A percentile compares a stretch with the other conserved stretches of the same genome.
Evolutionary conservation across 2,113 vertebrate species (phyloP).

Genomic region (Diphyllodes magnificus): DNA sequence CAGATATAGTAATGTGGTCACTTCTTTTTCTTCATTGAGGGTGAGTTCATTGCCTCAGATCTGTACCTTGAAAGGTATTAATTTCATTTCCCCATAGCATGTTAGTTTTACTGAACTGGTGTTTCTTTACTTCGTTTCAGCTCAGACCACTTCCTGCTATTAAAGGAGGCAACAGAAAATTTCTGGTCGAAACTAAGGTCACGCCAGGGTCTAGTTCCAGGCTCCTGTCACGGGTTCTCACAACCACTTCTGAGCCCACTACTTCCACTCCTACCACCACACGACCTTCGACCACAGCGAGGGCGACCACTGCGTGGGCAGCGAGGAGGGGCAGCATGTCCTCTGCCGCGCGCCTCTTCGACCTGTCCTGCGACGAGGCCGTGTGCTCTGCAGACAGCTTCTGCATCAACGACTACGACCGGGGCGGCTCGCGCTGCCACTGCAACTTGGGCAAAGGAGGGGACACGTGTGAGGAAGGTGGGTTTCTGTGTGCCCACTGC

Average conservation of each 20-base stretch:
- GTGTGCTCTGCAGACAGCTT: slow-evolving; percentile 89
- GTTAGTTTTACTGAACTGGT: not conserved
- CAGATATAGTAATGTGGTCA: not conserved
- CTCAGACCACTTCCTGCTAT: slow-evolving; percentile 80
- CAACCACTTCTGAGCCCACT: slow-evolving; percentile 32
- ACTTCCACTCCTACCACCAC: not conserved
- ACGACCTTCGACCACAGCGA: not conserved
- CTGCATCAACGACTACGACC: slow-evolving; percentile 84
- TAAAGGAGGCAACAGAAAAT: slow-evolving; percentile 73
- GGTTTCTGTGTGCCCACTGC: not conserved
- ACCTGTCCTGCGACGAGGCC: slow-evolving; percentile 82
- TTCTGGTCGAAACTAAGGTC: slow-evolving; percentile 75
- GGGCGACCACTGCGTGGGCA: not conserved
- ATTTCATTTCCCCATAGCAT: not conserved
- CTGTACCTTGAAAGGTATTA: not conserved
- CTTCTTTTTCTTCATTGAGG: not conserved
- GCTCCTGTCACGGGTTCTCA: slow-evolving; percentile 39
- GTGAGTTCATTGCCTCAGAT: not conserved
- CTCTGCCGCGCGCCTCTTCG: slow-evolving; percentile 63
- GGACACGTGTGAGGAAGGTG: slow-evolving; percentile 83
- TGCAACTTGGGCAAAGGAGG: slow-evolving; percentile 89
- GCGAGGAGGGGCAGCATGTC: slow-evolving; percentile 5
- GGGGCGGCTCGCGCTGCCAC: slow-evolving; percentile 86
- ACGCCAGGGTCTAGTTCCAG: slow-evolving; percentile 61
- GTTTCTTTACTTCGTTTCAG: slow-evolving; percentile 59